Evolutionary conservation across 2,888 invertebrate genomes (phyloP).

Genomic region (Polydrusus pterygomalis): DNA sequence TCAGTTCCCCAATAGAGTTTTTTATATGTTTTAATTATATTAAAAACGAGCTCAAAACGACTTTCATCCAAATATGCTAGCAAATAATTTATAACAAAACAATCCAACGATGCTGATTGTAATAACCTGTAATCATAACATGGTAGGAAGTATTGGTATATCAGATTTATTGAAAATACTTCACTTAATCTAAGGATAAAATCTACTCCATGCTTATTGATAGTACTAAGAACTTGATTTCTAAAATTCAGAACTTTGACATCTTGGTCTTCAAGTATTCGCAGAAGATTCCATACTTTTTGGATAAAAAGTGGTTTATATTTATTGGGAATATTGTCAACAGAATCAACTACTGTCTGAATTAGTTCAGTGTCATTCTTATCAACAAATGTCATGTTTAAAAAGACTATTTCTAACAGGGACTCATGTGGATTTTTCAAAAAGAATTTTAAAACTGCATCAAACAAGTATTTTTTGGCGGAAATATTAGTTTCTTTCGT

Average conservation of each 20-base stretch:
- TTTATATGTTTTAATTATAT: slow-evolving; percentile 20
- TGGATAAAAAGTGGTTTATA: too few relatives aligned
- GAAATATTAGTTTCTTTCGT: slow-evolving; percentile 51
- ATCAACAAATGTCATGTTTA: slow-evolving; percentile 53
- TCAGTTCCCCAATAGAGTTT: background rate
- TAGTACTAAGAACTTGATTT: background rate
- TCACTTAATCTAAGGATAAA: slow-evolving; percentile 24
- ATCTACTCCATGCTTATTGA: slow-evolving; percentile 3
- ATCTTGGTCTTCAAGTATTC: slow-evolving; percentile 48
- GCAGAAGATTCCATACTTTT: slow-evolving; percentile 55
- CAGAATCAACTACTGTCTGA: too few relatives aligned
- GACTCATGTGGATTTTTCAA: slow-evolving; percentile 55
- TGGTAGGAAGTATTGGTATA: background rate
- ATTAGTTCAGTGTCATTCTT: slow-evolving; percentile 56
- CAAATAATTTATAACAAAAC: slow-evolving; percentile 35
- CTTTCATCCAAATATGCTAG: too few relatives aligned
- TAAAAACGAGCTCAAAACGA: slow-evolving; percentile 34
- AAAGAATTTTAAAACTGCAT: slow-evolving; percentile 57
- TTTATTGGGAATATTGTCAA: too few relatives aligned
- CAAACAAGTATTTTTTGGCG: slow-evolving; percentile 56
- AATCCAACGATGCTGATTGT: background rate
- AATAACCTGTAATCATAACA: background rate
- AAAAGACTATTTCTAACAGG: slow-evolving; percentile 51
- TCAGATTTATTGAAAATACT: slow-evolving; percentile 12
- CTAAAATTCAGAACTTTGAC: slow-evolving; percentile 28